These are phyloP conservation scores for Oreochromis mossambicus DNA, from an alignment of 2,797 vertebrate species.

Conservation along the genomic window DNA sequence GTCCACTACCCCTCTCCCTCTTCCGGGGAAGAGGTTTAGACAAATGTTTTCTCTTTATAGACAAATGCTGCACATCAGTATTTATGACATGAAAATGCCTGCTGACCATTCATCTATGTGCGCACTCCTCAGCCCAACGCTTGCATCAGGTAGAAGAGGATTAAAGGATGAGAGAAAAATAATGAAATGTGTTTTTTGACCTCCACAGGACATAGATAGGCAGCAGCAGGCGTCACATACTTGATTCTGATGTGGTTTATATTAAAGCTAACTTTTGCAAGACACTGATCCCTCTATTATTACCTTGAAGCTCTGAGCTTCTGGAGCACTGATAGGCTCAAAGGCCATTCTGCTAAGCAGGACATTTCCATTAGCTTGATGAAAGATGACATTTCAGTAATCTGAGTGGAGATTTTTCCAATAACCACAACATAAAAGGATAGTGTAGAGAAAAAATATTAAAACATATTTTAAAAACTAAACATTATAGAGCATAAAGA, in stretches of 20 bases:
- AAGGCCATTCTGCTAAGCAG: conserved; percentile 5
- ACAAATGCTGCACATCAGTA: conserved; percentile 4
- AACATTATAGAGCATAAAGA: not conserved
- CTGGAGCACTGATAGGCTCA: conserved; percentile 14
- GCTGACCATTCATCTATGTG: conserved; percentile 28
- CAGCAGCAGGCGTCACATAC: conserved; percentile 8
- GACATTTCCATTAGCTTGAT: conserved; percentile 48
- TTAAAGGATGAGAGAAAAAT: conserved; percentile 68
- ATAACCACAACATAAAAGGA: not conserved
- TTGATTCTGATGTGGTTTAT: conserved; percentile 37
- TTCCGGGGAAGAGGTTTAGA: not conserved
- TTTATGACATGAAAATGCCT: conserved; percentile 28
- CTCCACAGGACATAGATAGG: conserved; percentile 44
- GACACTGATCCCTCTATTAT: conserved; percentile 38
- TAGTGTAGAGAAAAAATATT: not conserved
- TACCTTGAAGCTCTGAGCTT: conserved; percentile 11
- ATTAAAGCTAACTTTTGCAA: conserved; percentile 45
- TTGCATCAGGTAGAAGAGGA: conserved; percentile 52
- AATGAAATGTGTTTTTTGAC: conserved; percentile 69
- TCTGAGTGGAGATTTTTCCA: not conserved
- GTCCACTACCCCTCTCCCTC: not conserved
- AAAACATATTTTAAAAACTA: not conserved
- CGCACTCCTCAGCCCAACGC: conserved; percentile 2
- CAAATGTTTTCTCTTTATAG: not conserved
- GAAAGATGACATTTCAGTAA: conserved; percentile 22